Conservation (phyloP, 2,888 invertebrate genomes). For the Homarus gammarus region DNA sequence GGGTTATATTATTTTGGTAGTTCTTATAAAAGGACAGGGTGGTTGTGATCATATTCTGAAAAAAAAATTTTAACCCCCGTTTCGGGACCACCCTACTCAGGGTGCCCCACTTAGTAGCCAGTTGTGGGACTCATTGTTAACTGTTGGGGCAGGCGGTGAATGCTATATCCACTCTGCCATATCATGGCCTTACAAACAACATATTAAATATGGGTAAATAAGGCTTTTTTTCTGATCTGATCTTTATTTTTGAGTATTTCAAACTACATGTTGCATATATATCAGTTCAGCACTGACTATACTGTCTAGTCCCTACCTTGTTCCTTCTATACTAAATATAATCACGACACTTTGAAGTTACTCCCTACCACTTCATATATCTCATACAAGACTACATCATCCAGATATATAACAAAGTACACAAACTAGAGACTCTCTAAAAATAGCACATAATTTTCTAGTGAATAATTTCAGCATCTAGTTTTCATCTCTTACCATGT, state of each 20-base stretch:
- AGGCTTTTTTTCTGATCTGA: constrained; percentile 57
- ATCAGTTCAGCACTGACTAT: constrained; percentile 74
- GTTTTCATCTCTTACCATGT: constrained; percentile 69
- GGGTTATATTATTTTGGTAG: no score
- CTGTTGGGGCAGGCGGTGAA: no score
- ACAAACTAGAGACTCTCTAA: constrained; percentile 76
- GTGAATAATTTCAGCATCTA: constrained; percentile 73
- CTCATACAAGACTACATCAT: constrained; percentile 75
- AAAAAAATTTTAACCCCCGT: no score
- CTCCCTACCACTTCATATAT: constrained; percentile 69
- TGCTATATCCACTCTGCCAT: no score
- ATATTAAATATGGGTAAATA: constrained; percentile 2
- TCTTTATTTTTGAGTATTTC: constrained; percentile 75
- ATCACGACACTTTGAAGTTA: constrained; percentile 72
- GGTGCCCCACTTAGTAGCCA: not conserved
- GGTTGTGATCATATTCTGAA: no score
- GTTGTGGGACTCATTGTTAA: not conserved
- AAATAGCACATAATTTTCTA: constrained; percentile 75
- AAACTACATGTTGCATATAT: constrained; percentile 76
- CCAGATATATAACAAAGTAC: constrained; percentile 76
- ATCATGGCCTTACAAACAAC: not conserved
- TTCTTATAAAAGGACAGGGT: no score
- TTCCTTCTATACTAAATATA: constrained; percentile 73
- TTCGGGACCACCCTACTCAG: no score
- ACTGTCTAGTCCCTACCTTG: constrained; percentile 73